A percentile compares a stretch with the other conserved stretches of the same genome.
phyloP scores from a whole-genome alignment of 2,888 invertebrate species.

The Ennomos quercinarius region DNA sequence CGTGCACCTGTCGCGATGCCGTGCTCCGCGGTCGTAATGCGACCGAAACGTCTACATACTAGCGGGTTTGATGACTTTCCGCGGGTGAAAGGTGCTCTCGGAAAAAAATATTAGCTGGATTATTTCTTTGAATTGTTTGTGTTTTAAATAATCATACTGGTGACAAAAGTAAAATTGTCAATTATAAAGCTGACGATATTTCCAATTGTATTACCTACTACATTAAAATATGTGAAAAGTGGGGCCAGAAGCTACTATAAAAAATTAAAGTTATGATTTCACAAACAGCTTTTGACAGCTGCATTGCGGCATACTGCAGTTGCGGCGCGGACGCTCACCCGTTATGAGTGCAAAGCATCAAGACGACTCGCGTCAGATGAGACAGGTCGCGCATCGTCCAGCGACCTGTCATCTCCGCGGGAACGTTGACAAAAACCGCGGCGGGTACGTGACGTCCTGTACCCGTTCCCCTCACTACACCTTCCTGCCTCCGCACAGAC shows the following conservation, averaged over 20 bases:
- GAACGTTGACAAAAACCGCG: conserved; percentile 85
- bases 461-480: conserved; percentile 43
- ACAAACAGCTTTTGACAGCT: conserved; percentile 40
- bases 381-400: conserved; percentile 78
- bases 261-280: conserved; percentile 16
- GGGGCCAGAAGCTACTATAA: no score
- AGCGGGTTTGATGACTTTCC: conserved; percentile 12
- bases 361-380: conserved; percentile 59
- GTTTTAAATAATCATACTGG: no score
- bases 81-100: conserved; percentile 3
- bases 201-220: no score
- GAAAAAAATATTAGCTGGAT: neutral
- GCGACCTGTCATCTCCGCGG: conserved; percentile 85
- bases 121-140: neutral
- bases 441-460: conserved; percentile 85
- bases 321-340: conserved; percentile 23
- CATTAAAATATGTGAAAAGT: no score
- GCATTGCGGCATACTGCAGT: conserved; percentile 6
- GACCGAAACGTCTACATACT: conserved; percentile 42
- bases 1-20: conserved; percentile 40
- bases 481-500: conserved; percentile 34
- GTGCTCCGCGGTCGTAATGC: conserved; percentile 17
- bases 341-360: conserved; percentile 68
- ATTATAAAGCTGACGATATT: no score
- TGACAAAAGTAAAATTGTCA: no score